Evolutionary conservation across 2,888 invertebrate species (phyloP), one percentile per base, ranked within the genome.

Genomic region (Drosophila austrosaltans): DNA sequence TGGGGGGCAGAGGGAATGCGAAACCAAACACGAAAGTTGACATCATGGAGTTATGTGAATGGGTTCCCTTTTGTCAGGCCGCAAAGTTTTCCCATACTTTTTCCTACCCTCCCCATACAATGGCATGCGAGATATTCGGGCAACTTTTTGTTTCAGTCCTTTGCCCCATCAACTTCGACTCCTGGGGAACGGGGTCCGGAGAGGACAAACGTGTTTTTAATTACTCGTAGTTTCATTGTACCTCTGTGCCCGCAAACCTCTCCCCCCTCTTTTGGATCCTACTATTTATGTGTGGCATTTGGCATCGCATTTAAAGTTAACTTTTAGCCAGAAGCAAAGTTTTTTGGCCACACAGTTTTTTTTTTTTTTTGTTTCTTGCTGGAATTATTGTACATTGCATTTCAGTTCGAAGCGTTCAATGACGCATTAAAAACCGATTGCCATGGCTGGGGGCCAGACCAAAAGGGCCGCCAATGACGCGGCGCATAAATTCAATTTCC

Each of bases 401-500:
- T 80, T 76, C 76, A 85, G 87, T 89, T 78, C 78, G 81, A 86
- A 85, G 79, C 82, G 82, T 86, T 89, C 89, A 90, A 90, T 90
- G 90, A 79, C 80, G 88, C 90, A 90, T 89, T 85, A 84, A 83
- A 90, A 89, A 80, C 78, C 86, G 85, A 90, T 90, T 89, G 87
- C 83, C 81, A 57, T 63, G 66, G 70, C 67, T 28, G 53, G 22
- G 61, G 16, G 58, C 28, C 54, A 66, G 66, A 58, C 66, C 54
- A 63, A 32, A 59, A 20, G 74, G 36, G 53, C 80, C 64, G 69
- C 69, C 56, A 32, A 54, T 62, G 65, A 57, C 76, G 79, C 69
- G 75, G 71, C 79, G 77, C 82, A 90, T 90, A 90, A 89, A 90
- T 90, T 90, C 83, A 76, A 87, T 92, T 92, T 92, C 92, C 91